phyloP scores from a whole-genome alignment of 2,888 invertebrate species.

The Belgica antarctica region DNA sequence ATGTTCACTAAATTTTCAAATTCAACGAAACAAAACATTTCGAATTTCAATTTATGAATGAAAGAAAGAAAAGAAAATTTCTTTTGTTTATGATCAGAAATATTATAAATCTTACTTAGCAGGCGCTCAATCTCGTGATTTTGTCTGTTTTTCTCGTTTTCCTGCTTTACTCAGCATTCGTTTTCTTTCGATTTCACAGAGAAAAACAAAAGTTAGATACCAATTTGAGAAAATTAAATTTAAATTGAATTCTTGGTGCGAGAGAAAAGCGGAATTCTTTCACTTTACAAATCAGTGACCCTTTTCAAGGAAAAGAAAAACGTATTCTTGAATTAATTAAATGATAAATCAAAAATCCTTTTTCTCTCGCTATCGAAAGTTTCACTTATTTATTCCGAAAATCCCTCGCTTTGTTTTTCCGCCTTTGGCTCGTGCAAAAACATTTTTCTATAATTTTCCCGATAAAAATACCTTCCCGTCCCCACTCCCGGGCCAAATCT shows the following conservation, averaged over 20 bases:
- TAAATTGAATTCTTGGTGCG: conserved; percentile 25
- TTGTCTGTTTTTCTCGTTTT: conserved; percentile 2
- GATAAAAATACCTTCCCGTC: background rate
- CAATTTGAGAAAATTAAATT: conserved; percentile 34
- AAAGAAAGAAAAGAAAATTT: no score
- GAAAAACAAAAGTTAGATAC: background rate
- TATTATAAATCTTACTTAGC: conserved; percentile 3
- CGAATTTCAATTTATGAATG: background rate
- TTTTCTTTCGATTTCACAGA: conserved; percentile 12
- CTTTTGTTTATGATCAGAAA: no score
- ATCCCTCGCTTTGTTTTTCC: background rate
- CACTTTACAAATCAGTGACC: conserved; percentile 23
- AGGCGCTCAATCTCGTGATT: background rate
- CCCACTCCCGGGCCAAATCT: background rate
- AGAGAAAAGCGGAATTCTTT: background rate
- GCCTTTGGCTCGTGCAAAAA: background rate
- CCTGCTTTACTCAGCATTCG: no score
- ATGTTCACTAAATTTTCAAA: no score
- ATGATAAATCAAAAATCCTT: conserved; percentile 37
- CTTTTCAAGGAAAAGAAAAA: conserved; percentile 30
- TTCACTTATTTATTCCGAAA: background rate
- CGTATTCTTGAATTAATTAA: conserved; percentile 35
- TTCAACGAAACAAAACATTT: no score
- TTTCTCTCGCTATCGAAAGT: background rate
- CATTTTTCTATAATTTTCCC: background rate